Base-by-base conservation (phyloP, 2,888 invertebrate genomes). In the Caenorhabditis parvicauda region DNA sequence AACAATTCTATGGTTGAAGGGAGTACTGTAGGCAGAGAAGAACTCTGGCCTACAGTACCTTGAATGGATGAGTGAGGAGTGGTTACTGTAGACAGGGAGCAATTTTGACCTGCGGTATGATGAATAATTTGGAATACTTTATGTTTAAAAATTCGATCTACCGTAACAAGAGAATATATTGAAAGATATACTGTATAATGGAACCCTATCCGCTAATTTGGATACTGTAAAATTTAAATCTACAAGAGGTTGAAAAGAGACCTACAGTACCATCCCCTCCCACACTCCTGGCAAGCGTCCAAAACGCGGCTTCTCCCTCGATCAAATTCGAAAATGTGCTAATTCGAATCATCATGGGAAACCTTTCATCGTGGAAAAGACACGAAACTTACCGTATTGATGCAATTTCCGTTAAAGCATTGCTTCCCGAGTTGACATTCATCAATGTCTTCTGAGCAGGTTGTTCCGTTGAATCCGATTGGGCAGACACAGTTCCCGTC, bases 371-470 rank as follows among this genome's bases (percentile, higher is more conserved):
- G 19, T 22, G 37, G 2, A 14, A 14, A 9, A 3, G 17, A 9
- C 7, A 12, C n/a, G 21, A n/a, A 3, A 48, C 54, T 27, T 39
- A 62, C 62, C 54, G 56, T 56, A 43, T 62, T 62, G n/a, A 51
- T 27, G 27, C 62, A 62, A 3, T 39, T 43, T 7, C 50, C 27
- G 2, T 44, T 37, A 6, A 17, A 3, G 17, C 54, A 51, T 24
- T 0, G 25, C 35, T 22, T 47, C 91, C 14, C 88, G 87, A 93
- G 37, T 52, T 2, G 35, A 29, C 69, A 69, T 35, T 64, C 69
- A 44, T 69, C 57, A 22, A 64, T 51, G 25, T 69, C 82, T 93
- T 94, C 0, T 92, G 94, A 1, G 91, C 92, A 83, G 6, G 37
- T 24, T 3, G 38, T 38, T 37, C 74, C 74, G 14, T 39, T 22